These are phyloP conservation scores for Magallana nippona DNA, from an alignment of 2,888 invertebrate species.

Conservation along the genomic window DNA sequence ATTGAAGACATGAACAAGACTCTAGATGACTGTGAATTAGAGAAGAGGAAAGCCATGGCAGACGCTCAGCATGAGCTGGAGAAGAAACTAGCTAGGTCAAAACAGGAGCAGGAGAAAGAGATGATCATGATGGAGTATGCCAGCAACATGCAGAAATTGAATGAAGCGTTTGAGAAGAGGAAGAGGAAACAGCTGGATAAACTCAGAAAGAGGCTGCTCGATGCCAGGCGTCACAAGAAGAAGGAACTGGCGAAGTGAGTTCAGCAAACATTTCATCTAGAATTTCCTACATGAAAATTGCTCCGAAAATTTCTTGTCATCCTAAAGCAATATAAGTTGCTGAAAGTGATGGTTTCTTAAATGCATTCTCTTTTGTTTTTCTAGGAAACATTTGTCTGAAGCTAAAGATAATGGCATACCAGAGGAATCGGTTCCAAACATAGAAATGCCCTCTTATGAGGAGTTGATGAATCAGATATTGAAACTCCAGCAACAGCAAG, in stretches of 20 bases:
- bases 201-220: conserved; percentile 69
- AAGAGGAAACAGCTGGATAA: conserved; percentile 72
- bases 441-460: conserved; percentile 66
- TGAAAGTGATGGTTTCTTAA: neutral
- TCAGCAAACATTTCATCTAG: neutral
- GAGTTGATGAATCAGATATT: conserved; percentile 71
- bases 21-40: conserved; percentile 70
- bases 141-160: conserved; percentile 69
- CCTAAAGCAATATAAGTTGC: too few relatives aligned
- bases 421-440: conserved; percentile 72
- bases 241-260: conserved; percentile 69
- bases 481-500: conserved; percentile 70
- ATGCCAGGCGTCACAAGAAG: conserved; percentile 71
- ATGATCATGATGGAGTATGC: conserved; percentile 74
- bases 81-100: conserved; percentile 65
- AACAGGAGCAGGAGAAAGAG: conserved; percentile 72
- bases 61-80: conserved; percentile 68
- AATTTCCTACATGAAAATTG: too few relatives aligned
- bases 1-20: conserved; percentile 69
- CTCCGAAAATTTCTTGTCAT: too few relatives aligned
- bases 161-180: conserved; percentile 75
- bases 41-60: conserved; percentile 68
- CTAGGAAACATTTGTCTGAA: conserved; percentile 70
- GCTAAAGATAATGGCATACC: conserved; percentile 71
- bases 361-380: neutral